Conservation (phyloP, 2,888 invertebrate genomes). For the Synergus japonicus region DNA sequence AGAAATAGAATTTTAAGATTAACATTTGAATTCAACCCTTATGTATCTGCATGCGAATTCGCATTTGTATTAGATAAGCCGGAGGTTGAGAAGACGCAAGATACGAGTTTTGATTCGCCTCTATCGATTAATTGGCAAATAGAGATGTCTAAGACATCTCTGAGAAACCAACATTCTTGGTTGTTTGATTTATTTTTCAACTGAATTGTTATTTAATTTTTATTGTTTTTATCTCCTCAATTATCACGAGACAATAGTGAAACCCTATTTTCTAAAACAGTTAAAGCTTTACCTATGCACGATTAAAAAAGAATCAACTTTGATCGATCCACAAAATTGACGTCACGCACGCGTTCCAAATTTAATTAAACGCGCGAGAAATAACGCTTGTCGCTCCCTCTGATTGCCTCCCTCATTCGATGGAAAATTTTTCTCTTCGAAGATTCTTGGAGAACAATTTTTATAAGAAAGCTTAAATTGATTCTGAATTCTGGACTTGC, state of each 20-base stretch:
- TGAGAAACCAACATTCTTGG: not conserved
- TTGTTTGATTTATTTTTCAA: no score
- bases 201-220: no score
- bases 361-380: slow-evolving; percentile 32
- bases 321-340: not conserved
- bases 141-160: slow-evolving; percentile 53
- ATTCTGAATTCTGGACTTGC: not conserved
- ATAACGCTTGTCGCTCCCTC: slow-evolving; percentile 13
- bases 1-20: no score
- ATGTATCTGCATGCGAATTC: slow-evolving; percentile 12
- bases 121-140: slow-evolving; percentile 68
- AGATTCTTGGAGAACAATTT: slow-evolving; percentile 15
- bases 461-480: not conserved
- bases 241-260: not conserved
- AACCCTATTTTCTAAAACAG: not conserved
- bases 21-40: not conserved
- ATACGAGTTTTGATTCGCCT: slow-evolving; percentile 64
- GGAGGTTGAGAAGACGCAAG: slow-evolving; percentile 57
- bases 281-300: not conserved
- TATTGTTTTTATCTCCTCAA: not conserved
- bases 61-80: slow-evolving; percentile 53
- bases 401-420: not conserved
- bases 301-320: slow-evolving; percentile 13
- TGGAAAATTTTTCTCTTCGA: slow-evolving; percentile 19
- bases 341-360: slow-evolving; percentile 31